Base-by-base conservation (phyloP, 2,888 invertebrate species). In the Mythimna lalbum region DNA sequence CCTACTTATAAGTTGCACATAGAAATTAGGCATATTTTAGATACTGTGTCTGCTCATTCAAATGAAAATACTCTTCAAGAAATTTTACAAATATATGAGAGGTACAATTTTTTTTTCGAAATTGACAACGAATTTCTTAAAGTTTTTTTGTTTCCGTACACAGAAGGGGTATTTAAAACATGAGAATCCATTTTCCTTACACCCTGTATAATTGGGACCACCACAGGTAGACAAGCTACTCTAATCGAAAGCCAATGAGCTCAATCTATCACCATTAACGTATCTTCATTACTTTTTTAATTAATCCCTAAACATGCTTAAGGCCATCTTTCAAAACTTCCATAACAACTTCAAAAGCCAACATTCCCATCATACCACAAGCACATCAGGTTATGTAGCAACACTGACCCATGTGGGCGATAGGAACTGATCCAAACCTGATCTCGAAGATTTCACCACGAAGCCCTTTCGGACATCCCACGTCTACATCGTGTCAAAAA, bases 391-490 rank as follows among this genome's bases (percentile, higher is more conserved):
- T 49, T 63, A 63, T 81, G 69, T 31, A 17, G 70, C 68, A 74
- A 78, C 59, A 59, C 67, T 71, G 70, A 80, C 74, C 81, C 47
- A 67, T 9, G 80, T 80, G 81, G 80, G 80, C 81, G 80, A 60
- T n/a, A 63, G 78, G 74, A 70, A 78, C 65, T 31, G 55, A 68
- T 62, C 23, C 69, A 78, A 81, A 81, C 81, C 80, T 71, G 80
- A 81, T 80, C 80, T 80, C 59, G 4, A 56, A 63, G 71, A 78
- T 84, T 84, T 80, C 85, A 73, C 80, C 73, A 80, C 70, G 52
- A 50, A 55, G 57, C 77, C 23, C 61, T 82, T 71, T 73, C 57
- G 55, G 59, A 61, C 83, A 65, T 36, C 83, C 84, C 80, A 83
- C 83, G 78, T 79, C n/a, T 39, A 5, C 49, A 33, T 62, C 27